phyloP scores from a whole-genome alignment of 1,140 invertebrate genomes.

The Papilio polyxenes region DNA sequence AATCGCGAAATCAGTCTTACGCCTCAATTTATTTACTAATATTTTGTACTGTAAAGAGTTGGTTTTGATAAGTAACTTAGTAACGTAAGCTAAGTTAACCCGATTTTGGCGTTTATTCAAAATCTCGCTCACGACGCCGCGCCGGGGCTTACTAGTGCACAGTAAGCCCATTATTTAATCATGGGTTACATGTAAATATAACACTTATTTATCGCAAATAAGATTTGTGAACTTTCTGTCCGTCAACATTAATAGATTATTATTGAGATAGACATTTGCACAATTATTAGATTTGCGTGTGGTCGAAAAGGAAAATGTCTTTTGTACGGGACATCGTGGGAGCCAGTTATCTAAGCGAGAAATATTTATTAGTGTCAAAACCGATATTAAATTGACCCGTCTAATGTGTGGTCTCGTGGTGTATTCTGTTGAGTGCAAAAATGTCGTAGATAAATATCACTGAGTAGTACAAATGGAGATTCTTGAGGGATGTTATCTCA shows the following conservation, averaged over 20 bases:
- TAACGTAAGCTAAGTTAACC: too few relatives aligned
- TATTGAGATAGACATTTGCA: neutral
- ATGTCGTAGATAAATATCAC: conserved; percentile 32
- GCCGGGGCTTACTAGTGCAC: too few relatives aligned
- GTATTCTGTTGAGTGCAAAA: conserved; percentile 18
- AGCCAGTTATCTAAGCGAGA: conserved; percentile 1
- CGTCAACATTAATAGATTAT: neutral
- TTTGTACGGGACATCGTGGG: conserved; percentile 4
- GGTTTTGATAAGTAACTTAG: too few relatives aligned
- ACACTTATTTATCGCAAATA: neutral
- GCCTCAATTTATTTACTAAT: too few relatives aligned
- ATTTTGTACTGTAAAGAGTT: too few relatives aligned
- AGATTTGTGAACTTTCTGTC: neutral
- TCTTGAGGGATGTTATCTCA: conserved; percentile 30
- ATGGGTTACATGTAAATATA: neutral
- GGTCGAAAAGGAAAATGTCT: conserved; percentile 29
- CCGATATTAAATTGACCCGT: conserved; percentile 11
- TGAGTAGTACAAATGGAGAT: neutral
- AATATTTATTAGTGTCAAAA: conserved; percentile 32
- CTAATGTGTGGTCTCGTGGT: conserved; percentile 12
- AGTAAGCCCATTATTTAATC: too few relatives aligned
- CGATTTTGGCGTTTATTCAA: too few relatives aligned
- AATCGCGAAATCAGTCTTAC: too few relatives aligned
- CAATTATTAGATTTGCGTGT: conserved; percentile 21
- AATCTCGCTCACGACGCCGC: too few relatives aligned